phyloP scores from a whole-genome alignment of 2,113 vertebrate species.

The Chloroceryle aenea region DNA sequence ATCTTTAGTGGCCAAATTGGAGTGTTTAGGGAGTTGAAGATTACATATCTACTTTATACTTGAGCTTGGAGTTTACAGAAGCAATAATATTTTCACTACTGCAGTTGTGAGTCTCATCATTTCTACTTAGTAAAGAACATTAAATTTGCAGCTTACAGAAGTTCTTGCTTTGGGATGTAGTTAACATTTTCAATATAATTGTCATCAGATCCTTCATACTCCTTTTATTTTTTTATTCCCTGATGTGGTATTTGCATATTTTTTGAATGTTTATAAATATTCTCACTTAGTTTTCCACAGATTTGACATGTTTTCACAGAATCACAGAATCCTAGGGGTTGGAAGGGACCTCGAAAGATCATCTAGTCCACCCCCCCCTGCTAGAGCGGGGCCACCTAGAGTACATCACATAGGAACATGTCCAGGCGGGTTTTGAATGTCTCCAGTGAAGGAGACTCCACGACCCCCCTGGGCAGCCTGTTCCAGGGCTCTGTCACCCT shows the following conservation, averaged over 20 bases:
- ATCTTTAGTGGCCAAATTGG: constrained; percentile 84
- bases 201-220: not conserved
- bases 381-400: no score
- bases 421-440: no score
- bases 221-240: not conserved
- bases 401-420: no score
- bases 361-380: no score
- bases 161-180: not conserved
- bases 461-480: no score
- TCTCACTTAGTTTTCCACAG: not conserved
- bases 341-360: no score
- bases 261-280: not conserved
- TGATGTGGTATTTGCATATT: not conserved
- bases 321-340: no score
- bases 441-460: no score
- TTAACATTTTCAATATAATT: constrained; percentile 24
- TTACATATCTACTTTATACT: constrained; percentile 77
- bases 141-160: constrained; percentile 47
- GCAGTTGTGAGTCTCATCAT: constrained; percentile 69
- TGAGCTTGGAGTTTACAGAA: constrained; percentile 78
- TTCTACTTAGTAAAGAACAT: constrained; percentile 41
- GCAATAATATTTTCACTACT: constrained; percentile 77
- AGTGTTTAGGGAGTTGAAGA: constrained; percentile 79
- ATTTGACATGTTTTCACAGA: not conserved
- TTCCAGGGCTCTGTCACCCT: no score